Evolutionary conservation across 2,113 vertebrate genomes (phyloP).

Genomic region (Rattus rattus): DNA sequence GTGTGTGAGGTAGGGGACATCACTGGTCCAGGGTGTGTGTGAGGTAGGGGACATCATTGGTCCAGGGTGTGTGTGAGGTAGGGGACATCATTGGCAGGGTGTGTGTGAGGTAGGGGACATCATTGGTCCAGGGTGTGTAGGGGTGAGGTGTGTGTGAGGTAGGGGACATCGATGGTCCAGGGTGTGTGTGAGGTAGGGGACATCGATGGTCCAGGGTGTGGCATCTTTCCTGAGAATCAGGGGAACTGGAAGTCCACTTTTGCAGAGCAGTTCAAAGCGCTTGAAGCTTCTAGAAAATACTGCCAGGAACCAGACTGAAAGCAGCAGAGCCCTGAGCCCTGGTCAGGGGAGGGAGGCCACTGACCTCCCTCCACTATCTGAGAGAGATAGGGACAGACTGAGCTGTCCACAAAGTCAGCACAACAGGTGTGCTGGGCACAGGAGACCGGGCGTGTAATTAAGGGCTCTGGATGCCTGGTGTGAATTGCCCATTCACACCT

Average conservation of each 20-base stretch:
- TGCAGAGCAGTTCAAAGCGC: neutral
- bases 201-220: neutral
- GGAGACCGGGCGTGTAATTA: neutral
- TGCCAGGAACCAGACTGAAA: neutral
- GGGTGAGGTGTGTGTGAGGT: neutral
- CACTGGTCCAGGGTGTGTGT: neutral
- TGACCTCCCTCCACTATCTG: neutral
- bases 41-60: neutral
- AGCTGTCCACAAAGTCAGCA: neutral
- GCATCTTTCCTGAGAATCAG: neutral
- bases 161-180: neutral
- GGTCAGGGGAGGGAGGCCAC: fast-evolving
- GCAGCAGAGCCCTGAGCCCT: neutral
- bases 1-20: neutral
- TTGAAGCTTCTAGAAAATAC: neutral
- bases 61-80: neutral
- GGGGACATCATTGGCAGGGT: no score
- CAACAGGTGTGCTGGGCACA: neutral
- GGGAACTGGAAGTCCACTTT: neutral
- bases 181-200: no score
- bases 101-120: neutral
- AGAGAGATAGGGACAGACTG: neutral
- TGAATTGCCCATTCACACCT: slow-evolving; percentile 57
- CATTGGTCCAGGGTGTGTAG: no score
- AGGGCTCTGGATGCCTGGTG: slow-evolving; percentile 56